Evolutionary conservation across 2,113 vertebrate genomes (phyloP), one percentile per base, ranked within the genome.

Genomic region (Halcyon senegalensis): DNA sequence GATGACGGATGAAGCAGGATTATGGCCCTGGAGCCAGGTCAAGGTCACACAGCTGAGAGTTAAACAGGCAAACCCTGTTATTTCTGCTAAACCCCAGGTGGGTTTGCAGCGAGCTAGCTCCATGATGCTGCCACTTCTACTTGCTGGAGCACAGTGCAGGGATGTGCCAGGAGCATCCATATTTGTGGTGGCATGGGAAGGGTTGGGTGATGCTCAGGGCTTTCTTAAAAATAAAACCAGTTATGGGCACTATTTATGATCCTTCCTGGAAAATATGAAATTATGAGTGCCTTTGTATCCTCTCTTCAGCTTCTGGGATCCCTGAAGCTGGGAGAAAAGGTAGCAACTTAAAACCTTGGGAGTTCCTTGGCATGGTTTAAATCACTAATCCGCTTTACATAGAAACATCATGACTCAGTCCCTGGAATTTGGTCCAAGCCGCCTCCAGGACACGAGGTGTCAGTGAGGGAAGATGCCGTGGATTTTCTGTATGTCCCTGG

Each of bases 141-240:
- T 69, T 18, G 37, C 51, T 53, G 58, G 44, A 46, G 37, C 1
- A 4, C 2, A 44, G 44, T 41, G 24, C n/a, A 10, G 51, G 72
- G 25, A 16, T 7, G 25, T 41, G 21, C 37, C 28, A 12, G 58
- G 3, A 68, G 41, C 48, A 35, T 39, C 56, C 1, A 1, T 2
- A 2, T 28, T 14, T 7, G 1, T 48, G 9, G 33, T 43, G 51
- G 25, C 1, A 0, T 10, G 25, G 23, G 51, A 55, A 46, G 48
- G 55, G 27, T 31, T 1, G 4, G 19, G 48, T n/a, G 69, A 14
- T n/a, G 24, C 43, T 66, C 1, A 1, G 25, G 16, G 72, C 33
- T 84, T 64, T 87, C 19, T 64, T 80, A 43, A 53, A 79, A 85
- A 19, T 2, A 7, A 11, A 39, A 70, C 16, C 43, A 33, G 31